Percentiles rank a stretch among this genome's conserved stretches.
Conservation (phyloP, 2,888 invertebrate genomes). For the Megaustenia siamemsis region DNA sequence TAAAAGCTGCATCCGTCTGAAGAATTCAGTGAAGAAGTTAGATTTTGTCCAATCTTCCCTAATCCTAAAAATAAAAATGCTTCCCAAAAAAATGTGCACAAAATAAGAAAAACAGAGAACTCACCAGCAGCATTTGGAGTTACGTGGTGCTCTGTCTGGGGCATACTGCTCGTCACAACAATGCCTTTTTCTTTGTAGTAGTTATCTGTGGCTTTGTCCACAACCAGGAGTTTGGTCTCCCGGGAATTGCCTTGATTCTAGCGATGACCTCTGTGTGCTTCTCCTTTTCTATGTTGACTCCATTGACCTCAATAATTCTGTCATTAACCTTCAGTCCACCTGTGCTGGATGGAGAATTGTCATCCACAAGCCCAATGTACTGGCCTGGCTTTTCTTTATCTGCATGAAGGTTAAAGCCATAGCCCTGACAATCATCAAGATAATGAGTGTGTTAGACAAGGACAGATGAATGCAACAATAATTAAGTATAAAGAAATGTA, state of each 20-base stretch:
- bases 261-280: slow-evolving; percentile 94
- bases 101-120: neutral
- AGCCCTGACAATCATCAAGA: slow-evolving; percentile 85
- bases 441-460: neutral
- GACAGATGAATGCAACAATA: neutral
- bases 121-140: slow-evolving; percentile 45
- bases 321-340: slow-evolving; percentile 90
- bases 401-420: slow-evolving; percentile 98
- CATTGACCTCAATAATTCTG: slow-evolving; percentile 88
- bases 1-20: too few relatives aligned
- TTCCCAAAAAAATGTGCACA: neutral
- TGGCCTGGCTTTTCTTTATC: slow-evolving; percentile 97
- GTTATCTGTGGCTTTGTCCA: slow-evolving; percentile 87
- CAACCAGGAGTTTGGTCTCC: slow-evolving; percentile 94
- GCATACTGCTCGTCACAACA: slow-evolving; percentile 59
- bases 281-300: slow-evolving; percentile 90
- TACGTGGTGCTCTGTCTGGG: slow-evolving; percentile 58
- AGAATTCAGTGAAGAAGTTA: too few relatives aligned
- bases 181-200: slow-evolving; percentile 85
- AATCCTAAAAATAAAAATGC: too few relatives aligned
- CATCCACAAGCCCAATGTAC: slow-evolving; percentile 96
- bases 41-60: too few relatives aligned
- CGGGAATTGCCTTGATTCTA: slow-evolving; percentile 90
- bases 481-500: neutral
- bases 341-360: slow-evolving; percentile 80